Evolutionary conservation across 1,140 invertebrate genomes (phyloP), one percentile per base, ranked within the genome.

Genomic region (Reticulitermes speratus): DNA sequence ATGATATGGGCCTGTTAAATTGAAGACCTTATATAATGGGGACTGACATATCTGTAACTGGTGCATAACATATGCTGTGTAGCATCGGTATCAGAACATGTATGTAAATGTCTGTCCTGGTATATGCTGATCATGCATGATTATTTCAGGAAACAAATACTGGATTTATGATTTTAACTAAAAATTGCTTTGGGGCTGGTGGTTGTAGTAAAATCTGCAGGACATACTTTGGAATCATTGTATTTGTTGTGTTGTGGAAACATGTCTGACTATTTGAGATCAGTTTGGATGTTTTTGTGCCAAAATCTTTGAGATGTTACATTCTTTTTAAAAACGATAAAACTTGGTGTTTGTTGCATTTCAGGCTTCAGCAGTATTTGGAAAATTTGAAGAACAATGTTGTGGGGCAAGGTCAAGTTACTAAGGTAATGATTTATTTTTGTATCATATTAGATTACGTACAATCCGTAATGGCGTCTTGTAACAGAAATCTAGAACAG

Each of bases 321-420:
- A 5, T 55, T 55, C 14, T 55, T 55, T 55, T 21, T 48, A 9
- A 48, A 12, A 21, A 55, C 0, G 11, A 30, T 14, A 85, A 52
- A 23, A 59, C 23, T 38, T 81, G 3, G 38, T 30, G 21, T 44
- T 87, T 85, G 25, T 87, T 84, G 55, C 38, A 25, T 87, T 88
- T 45, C 87, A 90, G 90, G 52, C 92, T 93, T 88, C 89, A 92
- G 85, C 90, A 90, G 44, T 93, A 93, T 89, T 89, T 93, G 19
- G 90, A 93, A 32, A 93, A 93, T 87, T 90, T 94, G 84, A 93
- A 92, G 87, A 91, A 91, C 65, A 91, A 92, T 88, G 92, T 89
- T 32, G 89, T 91, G 30, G 92, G 92, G 44, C 92, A 93, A 89
- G 93, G 92, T 84, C 91, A 89, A 89, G 91, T 93, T 32, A 89